These are phyloP conservation scores for Phrynocephalus guinanensis DNA, from an alignment of 2,797 vertebrate species.

Conservation along the genomic window DNA sequence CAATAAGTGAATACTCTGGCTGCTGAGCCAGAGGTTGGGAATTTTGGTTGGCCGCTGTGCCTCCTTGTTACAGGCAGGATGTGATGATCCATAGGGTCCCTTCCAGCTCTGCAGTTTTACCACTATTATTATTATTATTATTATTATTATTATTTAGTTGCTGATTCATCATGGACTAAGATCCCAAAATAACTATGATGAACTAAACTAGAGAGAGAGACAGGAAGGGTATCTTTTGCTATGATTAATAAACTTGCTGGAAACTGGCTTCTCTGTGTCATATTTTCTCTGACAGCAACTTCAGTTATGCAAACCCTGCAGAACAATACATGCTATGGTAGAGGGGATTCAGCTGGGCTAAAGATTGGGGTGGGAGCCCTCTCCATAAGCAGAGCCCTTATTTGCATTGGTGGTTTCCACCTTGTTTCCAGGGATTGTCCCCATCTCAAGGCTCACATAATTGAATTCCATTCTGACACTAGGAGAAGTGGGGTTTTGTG, in stretches of 20 bases:
- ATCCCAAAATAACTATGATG: slow-evolving; percentile 16
- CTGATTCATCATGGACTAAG: slow-evolving; percentile 37
- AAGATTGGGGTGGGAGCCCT: neutral
- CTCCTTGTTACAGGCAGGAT: no score
- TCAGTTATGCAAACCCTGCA: neutral
- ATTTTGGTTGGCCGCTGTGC: no score
- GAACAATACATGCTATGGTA: no score
- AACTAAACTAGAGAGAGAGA: neutral
- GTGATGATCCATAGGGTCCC: no score
- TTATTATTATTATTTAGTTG: neutral
- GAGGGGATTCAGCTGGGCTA: neutral
- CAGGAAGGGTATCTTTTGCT: no score
- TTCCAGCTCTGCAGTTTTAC: no score
- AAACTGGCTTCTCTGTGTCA: neutral
- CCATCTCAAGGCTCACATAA: neutral
- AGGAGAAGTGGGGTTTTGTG: no score
- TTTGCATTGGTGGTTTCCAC: neutral
- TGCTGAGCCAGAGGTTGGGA: no score
- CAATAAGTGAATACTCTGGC: no score
- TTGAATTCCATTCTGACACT: no score
- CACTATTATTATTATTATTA: no score
- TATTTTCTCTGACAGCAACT: neutral
- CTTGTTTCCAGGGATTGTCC: neutral
- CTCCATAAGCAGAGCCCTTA: neutral
- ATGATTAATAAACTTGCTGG: neutral